Percentiles rank a stretch among this genome's conserved stretches.
Evolutionary conservation across 2,797 vertebrate species (phyloP).

Genomic region (Fringilla coelebs): DNA sequence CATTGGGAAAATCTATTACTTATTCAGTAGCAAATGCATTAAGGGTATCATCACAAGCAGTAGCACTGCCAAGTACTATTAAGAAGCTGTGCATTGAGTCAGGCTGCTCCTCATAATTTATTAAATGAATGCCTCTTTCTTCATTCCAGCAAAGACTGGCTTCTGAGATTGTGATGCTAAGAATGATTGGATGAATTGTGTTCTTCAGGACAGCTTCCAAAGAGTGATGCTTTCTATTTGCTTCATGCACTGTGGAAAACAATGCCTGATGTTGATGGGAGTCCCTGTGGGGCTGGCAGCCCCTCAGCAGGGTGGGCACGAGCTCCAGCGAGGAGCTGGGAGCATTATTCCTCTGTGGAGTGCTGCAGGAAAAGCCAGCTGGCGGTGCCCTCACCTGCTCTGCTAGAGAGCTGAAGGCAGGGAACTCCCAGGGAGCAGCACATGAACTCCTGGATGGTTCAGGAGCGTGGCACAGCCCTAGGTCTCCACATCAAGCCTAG

Average conservation of each 20-base stretch:
- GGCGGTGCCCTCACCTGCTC: neutral
- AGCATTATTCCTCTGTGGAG: neutral
- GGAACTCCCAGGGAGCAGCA: neutral
- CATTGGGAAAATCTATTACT: constrained; percentile 63
- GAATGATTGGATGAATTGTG: constrained; percentile 12
- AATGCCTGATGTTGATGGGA: neutral
- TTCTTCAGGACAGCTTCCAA: neutral
- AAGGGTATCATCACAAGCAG: constrained; percentile 43
- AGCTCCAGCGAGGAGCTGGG: neutral
- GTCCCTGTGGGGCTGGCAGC: neutral
- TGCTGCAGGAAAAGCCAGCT: neutral
- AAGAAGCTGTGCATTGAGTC: constrained; percentile 13
- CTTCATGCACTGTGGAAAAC: neutral
- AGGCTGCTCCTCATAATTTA: constrained; percentile 69
- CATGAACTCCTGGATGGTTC: neutral
- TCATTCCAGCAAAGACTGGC: constrained; percentile 41
- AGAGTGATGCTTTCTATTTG: neutral
- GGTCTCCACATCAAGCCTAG: neutral
- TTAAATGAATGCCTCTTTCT: constrained; percentile 57
- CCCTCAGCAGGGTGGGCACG: neutral
- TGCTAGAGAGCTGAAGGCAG: neutral
- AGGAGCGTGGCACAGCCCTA: neutral
- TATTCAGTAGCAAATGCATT: constrained; percentile 73
- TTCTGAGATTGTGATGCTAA: constrained; percentile 26
- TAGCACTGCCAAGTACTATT: constrained; percentile 40